Base-by-base conservation (phyloP, 2,888 invertebrate species). In the Hybos culiciformis region DNA sequence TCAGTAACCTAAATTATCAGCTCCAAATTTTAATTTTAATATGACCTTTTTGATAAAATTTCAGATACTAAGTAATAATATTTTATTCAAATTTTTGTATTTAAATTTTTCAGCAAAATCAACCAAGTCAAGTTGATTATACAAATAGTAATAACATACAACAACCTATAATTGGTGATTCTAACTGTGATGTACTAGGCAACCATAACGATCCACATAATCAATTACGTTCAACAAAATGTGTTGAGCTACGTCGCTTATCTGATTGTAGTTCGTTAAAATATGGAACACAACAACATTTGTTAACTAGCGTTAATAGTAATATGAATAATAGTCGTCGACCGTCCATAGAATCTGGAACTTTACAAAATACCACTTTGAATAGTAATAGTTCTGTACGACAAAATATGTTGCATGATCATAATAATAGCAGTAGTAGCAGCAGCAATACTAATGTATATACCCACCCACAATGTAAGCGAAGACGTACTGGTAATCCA, bases 191-290 rank as follows among this genome's bases (percentile, higher is more conserved):
- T 66, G 63, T 61, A 50, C 50, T 55, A 57, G 60, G 60, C 54
- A 54, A 53, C 51, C 52, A 55, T 54, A 51, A 49, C 47, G 50
- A 51, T 51, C n/a, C n/a, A n/a, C n/a, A n/a, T n/a, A n/a, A n/a
- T n/a, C n/a, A n/a, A n/a, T n/a, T n/a, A n/a, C n/a, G n/a, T n/a
- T n/a, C n/a, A n/a, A n/a, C 64, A 43, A 66, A 66, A 49, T 51
- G 54, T 45, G 51, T 67, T 59, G 74, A 74, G 55, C 70, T 72
- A 34, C 61, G 74, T 45, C 62, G 73, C 46, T 60, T 72, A 46
- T 73, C 72, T 8, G 73, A 74, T 49, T 61, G 61, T 39, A 63
- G 48, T 51, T 53, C 43, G 51, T 49, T 52, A 48, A 53, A 53
- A 46, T 53, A 48, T 45, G 45, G 46, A 40, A 41, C 47, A 29